These are phyloP conservation scores for Todiramphus chloris DNA, from an alignment of 2,113 vertebrate genomes.

Conservation along the genomic window DNA sequence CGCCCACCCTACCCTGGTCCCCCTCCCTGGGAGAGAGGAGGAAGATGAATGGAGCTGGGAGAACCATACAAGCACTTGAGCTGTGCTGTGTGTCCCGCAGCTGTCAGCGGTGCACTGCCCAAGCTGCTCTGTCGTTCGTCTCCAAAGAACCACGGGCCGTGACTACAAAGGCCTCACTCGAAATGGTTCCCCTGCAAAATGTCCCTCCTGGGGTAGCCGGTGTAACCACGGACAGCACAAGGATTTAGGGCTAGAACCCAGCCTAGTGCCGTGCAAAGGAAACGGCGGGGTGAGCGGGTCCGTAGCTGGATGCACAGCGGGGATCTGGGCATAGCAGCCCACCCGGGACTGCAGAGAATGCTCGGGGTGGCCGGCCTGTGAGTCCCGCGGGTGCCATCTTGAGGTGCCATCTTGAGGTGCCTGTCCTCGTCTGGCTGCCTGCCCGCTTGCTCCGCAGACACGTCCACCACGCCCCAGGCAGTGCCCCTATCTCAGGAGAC, in stretches of 20 bases:
- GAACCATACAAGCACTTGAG: neutral
- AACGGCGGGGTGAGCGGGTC: neutral
- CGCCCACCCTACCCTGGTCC: neutral
- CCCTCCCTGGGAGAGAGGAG: neutral
- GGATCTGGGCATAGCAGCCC: neutral
- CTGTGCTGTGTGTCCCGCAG: neutral
- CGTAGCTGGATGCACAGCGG: neutral
- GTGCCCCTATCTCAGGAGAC: neutral
- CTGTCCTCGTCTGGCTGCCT: neutral
- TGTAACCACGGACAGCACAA: neutral
- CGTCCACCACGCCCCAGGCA: neutral
- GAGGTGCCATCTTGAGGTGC: neutral
- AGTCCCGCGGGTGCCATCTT: neutral
- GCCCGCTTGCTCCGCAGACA: neutral
- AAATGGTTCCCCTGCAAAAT: neutral
- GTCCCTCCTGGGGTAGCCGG: neutral
- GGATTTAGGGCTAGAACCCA: neutral
- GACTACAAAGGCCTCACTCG: neutral
- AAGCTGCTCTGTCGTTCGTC: neutral
- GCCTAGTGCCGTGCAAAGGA: neutral
- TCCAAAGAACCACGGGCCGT: fast-evolving
- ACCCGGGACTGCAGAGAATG: neutral
- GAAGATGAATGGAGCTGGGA: neutral
- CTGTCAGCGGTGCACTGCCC: neutral
- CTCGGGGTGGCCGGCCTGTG: neutral